Evolutionary conservation across 2,888 invertebrate genomes (phyloP).

Genomic region (Dyspetes luteomarginatus): DNA sequence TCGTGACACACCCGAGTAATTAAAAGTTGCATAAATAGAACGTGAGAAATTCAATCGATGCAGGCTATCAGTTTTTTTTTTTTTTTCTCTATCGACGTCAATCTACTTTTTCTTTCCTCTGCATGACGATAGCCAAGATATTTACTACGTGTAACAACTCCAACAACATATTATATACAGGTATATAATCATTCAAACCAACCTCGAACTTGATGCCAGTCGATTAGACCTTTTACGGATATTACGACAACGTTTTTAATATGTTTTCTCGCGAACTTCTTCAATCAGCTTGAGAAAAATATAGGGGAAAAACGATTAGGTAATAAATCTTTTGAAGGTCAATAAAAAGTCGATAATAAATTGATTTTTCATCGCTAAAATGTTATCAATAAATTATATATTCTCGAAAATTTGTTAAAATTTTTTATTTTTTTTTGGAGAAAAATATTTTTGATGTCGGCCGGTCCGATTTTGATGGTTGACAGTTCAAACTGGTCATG

Average conservation of each 20-base stretch:
- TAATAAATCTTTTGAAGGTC: constrained; percentile 55
- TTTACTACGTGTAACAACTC: constrained; percentile 20
- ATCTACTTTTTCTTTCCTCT: constrained; percentile 29
- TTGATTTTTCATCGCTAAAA: constrained; percentile 7
- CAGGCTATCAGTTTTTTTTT: constrained; percentile 39
- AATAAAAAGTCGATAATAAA: constrained; percentile 41
- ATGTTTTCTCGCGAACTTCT: constrained; percentile 45
- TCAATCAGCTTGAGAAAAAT: constrained; percentile 18
- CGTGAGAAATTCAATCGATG: constrained; percentile 58
- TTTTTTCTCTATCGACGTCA: constrained; percentile 15
- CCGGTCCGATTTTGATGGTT: no score
- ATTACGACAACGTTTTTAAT: constrained; percentile 56
- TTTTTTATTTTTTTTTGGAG: no score
- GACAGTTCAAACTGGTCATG: no score
- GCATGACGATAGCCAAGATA: constrained; percentile 34
- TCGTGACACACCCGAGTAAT: constrained; percentile 49
- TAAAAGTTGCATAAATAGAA: constrained; percentile 63
- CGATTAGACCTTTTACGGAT: constrained; percentile 60
- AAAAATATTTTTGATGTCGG: no score
- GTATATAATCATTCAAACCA: constrained; percentile 40
- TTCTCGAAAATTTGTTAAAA: neutral
- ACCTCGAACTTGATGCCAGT: constrained; percentile 61
- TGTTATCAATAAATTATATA: constrained; percentile 24
- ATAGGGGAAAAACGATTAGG: constrained; percentile 31
- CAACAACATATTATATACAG: constrained; percentile 6